Evolutionary conservation across 2,888 invertebrate genomes (phyloP).

Genomic region (Ganaspis brasiliensis): DNA sequence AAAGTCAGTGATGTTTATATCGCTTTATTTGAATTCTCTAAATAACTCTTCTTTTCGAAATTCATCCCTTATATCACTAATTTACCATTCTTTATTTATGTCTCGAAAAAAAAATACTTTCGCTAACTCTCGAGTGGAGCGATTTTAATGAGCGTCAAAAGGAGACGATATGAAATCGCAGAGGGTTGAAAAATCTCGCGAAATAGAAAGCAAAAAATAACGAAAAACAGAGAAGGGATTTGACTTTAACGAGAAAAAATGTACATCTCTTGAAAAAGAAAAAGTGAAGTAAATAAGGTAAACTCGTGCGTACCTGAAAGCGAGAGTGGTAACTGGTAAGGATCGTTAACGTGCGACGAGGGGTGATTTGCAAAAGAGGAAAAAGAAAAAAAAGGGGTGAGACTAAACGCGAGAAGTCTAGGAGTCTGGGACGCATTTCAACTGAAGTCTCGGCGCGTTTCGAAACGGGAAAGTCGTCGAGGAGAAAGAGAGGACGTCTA

Average conservation of each 20-base stretch:
- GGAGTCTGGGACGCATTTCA: slow-evolving; percentile 43
- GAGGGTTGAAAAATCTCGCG: slow-evolving; percentile 25
- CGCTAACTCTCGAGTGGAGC: not conserved
- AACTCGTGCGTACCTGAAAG: slow-evolving; percentile 47
- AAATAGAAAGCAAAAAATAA: slow-evolving; percentile 22
- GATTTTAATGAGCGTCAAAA: slow-evolving; percentile 7
- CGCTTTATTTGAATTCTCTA: no score
- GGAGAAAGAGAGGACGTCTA: slow-evolving; percentile 48
- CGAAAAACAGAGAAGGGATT: not conserved
- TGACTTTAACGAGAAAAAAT: slow-evolving; percentile 43
- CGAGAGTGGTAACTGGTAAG: slow-evolving; percentile 56
- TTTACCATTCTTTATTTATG: not conserved
- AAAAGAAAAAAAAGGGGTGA: slow-evolving; percentile 45
- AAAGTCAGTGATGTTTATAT: no score
- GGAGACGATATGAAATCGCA: not conserved
- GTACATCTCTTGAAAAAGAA: slow-evolving; percentile 50
- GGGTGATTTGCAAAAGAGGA: slow-evolving; percentile 38
- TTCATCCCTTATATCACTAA: no score
- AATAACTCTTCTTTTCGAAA: no score
- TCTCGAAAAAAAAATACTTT: not conserved
- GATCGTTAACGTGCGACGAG: slow-evolving; percentile 57
- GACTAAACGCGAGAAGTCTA: slow-evolving; percentile 25
- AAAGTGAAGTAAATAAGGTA: slow-evolving; percentile 48
- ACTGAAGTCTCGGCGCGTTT: slow-evolving; percentile 48
- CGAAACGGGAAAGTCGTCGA: slow-evolving; percentile 51